A percentile compares a stretch with the other conserved stretches of the same genome.
Conservation (phyloP, 1,140 invertebrate genomes). For the Oscheius sp. region DNA sequence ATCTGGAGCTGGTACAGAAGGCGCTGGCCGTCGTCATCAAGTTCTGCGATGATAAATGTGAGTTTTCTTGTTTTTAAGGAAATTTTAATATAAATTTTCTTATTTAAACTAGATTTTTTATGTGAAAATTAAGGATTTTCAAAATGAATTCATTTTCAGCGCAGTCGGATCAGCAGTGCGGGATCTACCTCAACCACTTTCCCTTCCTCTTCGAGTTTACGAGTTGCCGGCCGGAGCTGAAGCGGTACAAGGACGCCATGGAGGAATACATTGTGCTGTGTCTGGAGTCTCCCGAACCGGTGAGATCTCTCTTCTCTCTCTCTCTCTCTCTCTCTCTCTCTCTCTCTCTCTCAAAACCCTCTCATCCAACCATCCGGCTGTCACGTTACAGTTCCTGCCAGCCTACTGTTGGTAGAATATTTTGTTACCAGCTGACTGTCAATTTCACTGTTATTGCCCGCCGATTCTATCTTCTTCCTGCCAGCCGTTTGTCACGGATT, state of each 20-base stretch:
- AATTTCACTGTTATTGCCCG: no score
- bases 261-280: neutral
- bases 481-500: no score
- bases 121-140: no score
- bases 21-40: neutral
- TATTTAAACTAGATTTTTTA: neutral
- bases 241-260: neutral
- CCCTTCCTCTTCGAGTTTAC: neutral
- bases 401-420: no score
- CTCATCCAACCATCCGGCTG: no score
- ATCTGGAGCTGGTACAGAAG: neutral
- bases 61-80: neutral
- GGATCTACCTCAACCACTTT: neutral
- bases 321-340: no score
- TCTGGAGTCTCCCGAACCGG: no score
- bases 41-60: neutral
- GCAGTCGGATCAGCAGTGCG: neutral
- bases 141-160: neutral
- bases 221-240: neutral
- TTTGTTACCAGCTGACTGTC: no score
- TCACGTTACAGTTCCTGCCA: no score
- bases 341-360: no score
- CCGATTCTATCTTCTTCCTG: no score
- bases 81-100: neutral
- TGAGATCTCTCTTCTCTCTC: no score